Conservation (phyloP, 2,113 vertebrate genomes). For the Tupaia tana region DNA sequence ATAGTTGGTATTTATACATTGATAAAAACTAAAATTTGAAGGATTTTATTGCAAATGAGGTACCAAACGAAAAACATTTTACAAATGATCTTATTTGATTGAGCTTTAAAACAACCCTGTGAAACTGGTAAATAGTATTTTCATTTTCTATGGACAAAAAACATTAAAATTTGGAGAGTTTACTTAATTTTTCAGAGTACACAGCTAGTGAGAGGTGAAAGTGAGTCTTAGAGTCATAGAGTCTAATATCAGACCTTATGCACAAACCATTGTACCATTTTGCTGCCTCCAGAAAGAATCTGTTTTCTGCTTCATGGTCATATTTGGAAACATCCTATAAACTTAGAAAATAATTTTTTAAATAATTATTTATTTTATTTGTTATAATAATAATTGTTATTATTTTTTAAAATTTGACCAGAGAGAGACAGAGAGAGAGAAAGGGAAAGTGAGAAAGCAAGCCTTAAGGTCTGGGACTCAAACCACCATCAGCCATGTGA, state of each 20-base stretch:
- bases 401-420: too few species aligned
- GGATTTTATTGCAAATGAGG: neutral
- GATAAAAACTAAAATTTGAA: neutral
- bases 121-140: neutral
- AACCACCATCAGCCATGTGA: too few species aligned
- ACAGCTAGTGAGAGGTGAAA: accelerated
- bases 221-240: neutral
- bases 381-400: too few species aligned
- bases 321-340: neutral
- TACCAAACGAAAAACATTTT: neutral
- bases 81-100: neutral
- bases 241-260: neutral
- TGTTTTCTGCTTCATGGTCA: neutral
- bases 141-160: neutral
- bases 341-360: neutral
- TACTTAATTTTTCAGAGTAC: neutral
- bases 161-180: neutral
- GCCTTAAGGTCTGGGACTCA: too few species aligned
- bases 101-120: neutral
- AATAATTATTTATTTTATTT: too few species aligned
- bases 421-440: too few species aligned
- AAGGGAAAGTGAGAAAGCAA: too few species aligned
- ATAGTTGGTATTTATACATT: neutral
- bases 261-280: neutral
- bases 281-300: neutral